A percentile compares a stretch with the other conserved stretches of the same genome.
These are phyloP conservation scores for Xiphophorus hellerii DNA, from an alignment of 2,113 vertebrate genomes.

Conservation along the genomic window DNA sequence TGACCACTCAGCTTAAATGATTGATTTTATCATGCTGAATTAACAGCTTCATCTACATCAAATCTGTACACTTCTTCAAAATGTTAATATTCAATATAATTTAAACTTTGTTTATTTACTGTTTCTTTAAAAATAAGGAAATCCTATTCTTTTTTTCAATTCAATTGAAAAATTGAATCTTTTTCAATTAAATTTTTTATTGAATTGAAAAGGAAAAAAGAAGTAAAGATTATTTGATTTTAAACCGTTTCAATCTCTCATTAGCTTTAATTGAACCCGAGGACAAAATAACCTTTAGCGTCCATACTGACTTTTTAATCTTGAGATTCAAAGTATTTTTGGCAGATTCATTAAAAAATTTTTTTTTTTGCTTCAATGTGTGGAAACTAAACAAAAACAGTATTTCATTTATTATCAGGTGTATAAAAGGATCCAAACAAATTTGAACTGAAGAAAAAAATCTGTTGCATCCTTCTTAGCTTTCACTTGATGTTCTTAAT, in stretches of 20 bases:
- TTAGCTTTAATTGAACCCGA: not conserved
- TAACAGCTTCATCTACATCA: not conserved
- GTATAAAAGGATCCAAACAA: not conserved
- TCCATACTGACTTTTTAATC: not conserved
- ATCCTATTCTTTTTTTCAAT: too few species aligned
- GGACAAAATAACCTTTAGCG: not conserved
- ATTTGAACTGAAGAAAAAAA: not conserved
- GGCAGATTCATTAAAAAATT: not conserved
- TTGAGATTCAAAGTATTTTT: not conserved
- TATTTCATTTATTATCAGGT: not conserved
- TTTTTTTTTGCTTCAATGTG: not conserved
- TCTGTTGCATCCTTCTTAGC: not conserved
- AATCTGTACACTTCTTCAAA: not conserved
- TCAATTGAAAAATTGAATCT: too few species aligned
- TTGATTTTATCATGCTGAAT: not conserved
- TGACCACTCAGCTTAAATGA: not conserved
- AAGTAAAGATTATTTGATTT: not conserved
- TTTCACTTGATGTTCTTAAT: slow-evolving; percentile 5
- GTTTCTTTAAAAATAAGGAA: too few species aligned
- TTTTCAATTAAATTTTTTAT: too few species aligned
- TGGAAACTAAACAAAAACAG: not conserved
- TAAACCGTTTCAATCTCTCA: not conserved
- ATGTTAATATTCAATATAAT: too few species aligned
- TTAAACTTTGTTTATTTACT: too few species aligned
- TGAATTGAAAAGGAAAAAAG: not conserved